These are phyloP conservation scores for Lasioglossum albipes DNA, from an alignment of 1,140 invertebrate genomes.

Conservation along the genomic window DNA sequence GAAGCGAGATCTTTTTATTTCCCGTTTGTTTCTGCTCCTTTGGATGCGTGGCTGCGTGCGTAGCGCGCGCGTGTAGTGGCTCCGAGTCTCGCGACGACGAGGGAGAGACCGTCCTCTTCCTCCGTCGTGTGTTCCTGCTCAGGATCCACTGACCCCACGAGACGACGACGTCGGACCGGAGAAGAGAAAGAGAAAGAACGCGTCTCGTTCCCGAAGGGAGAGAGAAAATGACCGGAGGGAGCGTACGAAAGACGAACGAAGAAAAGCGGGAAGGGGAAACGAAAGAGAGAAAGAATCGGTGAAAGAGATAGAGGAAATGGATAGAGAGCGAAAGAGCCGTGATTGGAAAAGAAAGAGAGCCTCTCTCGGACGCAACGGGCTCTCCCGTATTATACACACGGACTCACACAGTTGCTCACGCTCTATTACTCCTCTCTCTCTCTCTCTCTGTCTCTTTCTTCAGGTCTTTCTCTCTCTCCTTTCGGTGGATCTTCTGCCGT, in stretches of 20 bases:
- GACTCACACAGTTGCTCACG: slow-evolving; percentile 32
- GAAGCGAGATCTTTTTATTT: too few relatives aligned
- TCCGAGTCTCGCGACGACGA: slow-evolving; percentile 42
- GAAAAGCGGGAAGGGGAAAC: slow-evolving; percentile 33
- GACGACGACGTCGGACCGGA: slow-evolving; percentile 61
- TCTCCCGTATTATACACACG: slow-evolving; percentile 20
- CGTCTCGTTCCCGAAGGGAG: slow-evolving; percentile 20
- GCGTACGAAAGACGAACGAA: slow-evolving; percentile 43
- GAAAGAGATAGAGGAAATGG: slow-evolving; percentile 28
- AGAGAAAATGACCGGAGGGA: slow-evolving; percentile 44
- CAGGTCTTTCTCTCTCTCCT: neutral
- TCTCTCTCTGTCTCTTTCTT: slow-evolving; percentile 15
- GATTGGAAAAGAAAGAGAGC: slow-evolving; percentile 8
- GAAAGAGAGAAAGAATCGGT: slow-evolving; percentile 35
- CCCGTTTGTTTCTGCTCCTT: slow-evolving; percentile 1
- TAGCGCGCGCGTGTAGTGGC: slow-evolving; percentile 36
- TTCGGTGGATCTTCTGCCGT: slow-evolving; percentile 26
- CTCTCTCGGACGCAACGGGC: slow-evolving; percentile 4
- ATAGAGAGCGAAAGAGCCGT: slow-evolving; percentile 17
- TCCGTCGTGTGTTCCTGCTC: slow-evolving; percentile 70
- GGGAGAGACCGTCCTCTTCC: slow-evolving; percentile 57
- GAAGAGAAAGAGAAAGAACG: slow-evolving; percentile 39
- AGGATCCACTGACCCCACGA: slow-evolving; percentile 76
- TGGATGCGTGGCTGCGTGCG: slow-evolving; percentile 43
- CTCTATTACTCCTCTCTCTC: slow-evolving; percentile 4